Percentiles rank a stretch among this genome's conserved stretches.
These are phyloP conservation scores for Eleginops maclovinus DNA, from an alignment of 2,113 vertebrate genomes.

Conservation along the genomic window DNA sequence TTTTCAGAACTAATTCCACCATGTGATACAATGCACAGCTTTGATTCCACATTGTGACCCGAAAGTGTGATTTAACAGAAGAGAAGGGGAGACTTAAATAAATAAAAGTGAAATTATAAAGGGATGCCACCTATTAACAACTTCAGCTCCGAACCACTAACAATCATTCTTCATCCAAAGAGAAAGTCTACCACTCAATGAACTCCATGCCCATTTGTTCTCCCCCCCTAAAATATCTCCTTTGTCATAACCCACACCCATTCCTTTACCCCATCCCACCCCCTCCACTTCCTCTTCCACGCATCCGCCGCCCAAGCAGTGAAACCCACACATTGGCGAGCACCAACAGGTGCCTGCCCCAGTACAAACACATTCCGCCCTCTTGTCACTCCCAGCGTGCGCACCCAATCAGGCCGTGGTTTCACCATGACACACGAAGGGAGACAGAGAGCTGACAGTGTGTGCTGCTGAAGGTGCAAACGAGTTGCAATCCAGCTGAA, in stretches of 20 bases:
- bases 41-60: not conserved
- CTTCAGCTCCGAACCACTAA: slow-evolving; percentile 5
- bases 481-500: slow-evolving; percentile 6
- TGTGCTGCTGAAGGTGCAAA: slow-evolving; percentile 1
- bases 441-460: slow-evolving; percentile 19
- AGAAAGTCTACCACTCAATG: slow-evolving; percentile 9
- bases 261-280: slow-evolving; percentile 34
- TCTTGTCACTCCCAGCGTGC: slow-evolving; percentile 71
- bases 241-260: slow-evolving; percentile 65
- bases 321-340: slow-evolving; percentile 70
- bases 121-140: slow-evolving; percentile 2
- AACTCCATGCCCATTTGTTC: slow-evolving; percentile 19
- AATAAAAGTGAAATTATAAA: slow-evolving; percentile 5
- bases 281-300: slow-evolving; percentile 55
- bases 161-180: not conserved
- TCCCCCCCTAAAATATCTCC: slow-evolving; percentile 74
- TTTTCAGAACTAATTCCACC: not conserved
- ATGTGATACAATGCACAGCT: not conserved
- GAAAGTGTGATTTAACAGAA: not conserved
- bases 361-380: slow-evolving; percentile 77
- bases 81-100: not conserved
- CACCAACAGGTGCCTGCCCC: slow-evolving; percentile 83
- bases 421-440: slow-evolving; percentile 36
- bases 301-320: slow-evolving; percentile 39
- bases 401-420: slow-evolving; percentile 67